Percentiles rank a stretch among this genome's conserved stretches.
These are phyloP conservation scores for Orchestia grillus DNA, from an alignment of 1,140 invertebrate species.

Conservation along the genomic window DNA sequence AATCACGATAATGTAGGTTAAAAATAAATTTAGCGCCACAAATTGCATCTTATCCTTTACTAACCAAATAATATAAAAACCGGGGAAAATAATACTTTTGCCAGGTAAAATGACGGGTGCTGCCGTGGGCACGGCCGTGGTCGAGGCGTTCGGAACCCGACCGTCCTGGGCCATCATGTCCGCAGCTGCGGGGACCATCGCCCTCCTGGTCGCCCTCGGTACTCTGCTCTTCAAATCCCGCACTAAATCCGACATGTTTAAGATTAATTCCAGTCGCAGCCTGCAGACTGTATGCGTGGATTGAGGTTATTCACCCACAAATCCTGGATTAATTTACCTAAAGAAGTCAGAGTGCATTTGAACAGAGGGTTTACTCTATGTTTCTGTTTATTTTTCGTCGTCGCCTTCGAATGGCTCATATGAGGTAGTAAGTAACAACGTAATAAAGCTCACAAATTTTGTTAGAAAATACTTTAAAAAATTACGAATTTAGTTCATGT, in stretches of 20 bases:
- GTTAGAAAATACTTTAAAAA: too few relatives aligned
- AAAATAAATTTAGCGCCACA: too few relatives aligned
- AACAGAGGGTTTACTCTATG: neutral
- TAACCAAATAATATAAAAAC: too few relatives aligned
- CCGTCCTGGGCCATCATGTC: neutral
- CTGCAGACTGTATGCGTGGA: neutral
- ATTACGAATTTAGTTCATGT: too few relatives aligned
- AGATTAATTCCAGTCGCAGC: neutral
- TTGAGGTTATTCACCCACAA: neutral
- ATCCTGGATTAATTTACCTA: neutral
- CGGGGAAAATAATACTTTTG: too few relatives aligned
- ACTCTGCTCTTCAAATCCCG: neutral
- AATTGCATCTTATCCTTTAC: too few relatives aligned
- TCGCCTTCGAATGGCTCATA: neutral
- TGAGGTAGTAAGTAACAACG: too few relatives aligned
- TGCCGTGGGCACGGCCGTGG: constrained; percentile 22
- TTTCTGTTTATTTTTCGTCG: neutral
- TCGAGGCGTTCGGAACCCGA: neutral
- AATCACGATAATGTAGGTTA: too few relatives aligned
- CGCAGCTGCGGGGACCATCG: neutral
- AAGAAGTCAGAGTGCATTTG: neutral
- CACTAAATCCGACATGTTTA: neutral
- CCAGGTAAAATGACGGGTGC: constrained; percentile 5
- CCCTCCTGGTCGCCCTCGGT: neutral
- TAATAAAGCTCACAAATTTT: too few relatives aligned